Percentiles rank a stretch among this genome's conserved stretches.
Evolutionary conservation across 1,140 invertebrate genomes (phyloP).

Genomic region (Drosophila mauritiana): DNA sequence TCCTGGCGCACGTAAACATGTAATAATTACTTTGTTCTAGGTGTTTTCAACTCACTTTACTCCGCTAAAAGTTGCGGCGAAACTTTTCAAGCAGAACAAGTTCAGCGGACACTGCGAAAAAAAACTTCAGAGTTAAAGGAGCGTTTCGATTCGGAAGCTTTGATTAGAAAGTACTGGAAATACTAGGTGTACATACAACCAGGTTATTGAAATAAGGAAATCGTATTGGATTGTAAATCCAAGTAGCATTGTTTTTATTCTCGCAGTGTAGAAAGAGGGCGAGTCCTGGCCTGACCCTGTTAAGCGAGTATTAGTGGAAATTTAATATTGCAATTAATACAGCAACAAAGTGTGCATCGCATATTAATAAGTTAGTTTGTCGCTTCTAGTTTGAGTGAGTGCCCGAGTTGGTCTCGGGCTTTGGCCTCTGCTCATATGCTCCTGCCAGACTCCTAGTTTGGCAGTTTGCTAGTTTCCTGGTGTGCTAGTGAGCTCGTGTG

Average conservation of each 20-base stretch:
- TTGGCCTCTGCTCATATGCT: neutral
- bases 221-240: too few relatives aligned
- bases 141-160: neutral
- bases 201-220: too few relatives aligned
- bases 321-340: conserved; percentile 83
- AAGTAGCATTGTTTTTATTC: neutral
- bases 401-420: conserved; percentile 19
- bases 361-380: conserved; percentile 81
- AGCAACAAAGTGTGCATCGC: conserved; percentile 81
- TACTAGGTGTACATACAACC: too few relatives aligned
- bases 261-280: conserved; percentile 7
- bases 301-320: conserved; percentile 82
- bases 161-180: too few relatives aligned
- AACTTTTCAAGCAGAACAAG: conserved; percentile 44
- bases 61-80: conserved; percentile 40
- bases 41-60: conserved; percentile 56
- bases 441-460: conserved; percentile 16
- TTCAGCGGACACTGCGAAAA: conserved; percentile 11
- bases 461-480: conserved; percentile 42
- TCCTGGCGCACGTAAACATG: conserved; percentile 60
- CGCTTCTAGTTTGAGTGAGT: conserved; percentile 49
- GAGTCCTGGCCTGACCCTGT: conserved; percentile 38
- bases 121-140: neutral
- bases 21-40: conserved; percentile 65
- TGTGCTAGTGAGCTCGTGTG: conserved; percentile 41